Evolutionary conservation across 2,113 vertebrate species (phyloP).

Genomic region (Lycocorax pyrrhopterus): DNA sequence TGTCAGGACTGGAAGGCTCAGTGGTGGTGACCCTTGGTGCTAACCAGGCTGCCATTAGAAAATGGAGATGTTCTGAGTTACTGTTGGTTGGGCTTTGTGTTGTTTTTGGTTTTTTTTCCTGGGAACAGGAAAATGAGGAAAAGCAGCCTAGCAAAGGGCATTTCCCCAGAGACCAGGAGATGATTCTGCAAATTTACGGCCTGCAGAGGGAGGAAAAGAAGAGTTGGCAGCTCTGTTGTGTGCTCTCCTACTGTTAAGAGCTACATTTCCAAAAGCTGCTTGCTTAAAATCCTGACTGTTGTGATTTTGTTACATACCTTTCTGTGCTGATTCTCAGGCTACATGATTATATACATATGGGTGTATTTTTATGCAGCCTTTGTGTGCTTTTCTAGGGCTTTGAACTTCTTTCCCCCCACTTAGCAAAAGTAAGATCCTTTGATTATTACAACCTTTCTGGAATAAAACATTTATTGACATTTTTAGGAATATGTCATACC

Average conservation of each 20-base stretch:
- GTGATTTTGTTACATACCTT: neutral
- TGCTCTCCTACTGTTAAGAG: neutral
- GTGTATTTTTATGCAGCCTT: neutral
- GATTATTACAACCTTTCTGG: neutral
- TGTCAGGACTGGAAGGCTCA: neutral
- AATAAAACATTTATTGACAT: neutral
- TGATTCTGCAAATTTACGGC: neutral
- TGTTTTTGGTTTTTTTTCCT: neutral
- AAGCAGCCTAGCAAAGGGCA: slow-evolving; percentile 13
- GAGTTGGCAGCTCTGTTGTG: neutral
- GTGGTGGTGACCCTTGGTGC: neutral
- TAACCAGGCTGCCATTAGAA: neutral
- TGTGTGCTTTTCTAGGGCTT: neutral
- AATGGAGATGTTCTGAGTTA: neutral
- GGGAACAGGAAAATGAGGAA: slow-evolving; percentile 31
- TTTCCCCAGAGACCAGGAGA: slow-evolving; percentile 17
- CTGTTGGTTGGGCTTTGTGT: neutral
- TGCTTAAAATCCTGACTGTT: neutral
- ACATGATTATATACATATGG: neutral
- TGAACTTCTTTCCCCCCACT: neutral
- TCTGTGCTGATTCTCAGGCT: neutral
- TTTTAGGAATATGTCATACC: neutral
- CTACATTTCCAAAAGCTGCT: neutral
- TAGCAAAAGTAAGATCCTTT: neutral
- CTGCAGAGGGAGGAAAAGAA: neutral